Conservation (phyloP, 2,888 invertebrate genomes). For the Bimastos eiseni region DNA sequence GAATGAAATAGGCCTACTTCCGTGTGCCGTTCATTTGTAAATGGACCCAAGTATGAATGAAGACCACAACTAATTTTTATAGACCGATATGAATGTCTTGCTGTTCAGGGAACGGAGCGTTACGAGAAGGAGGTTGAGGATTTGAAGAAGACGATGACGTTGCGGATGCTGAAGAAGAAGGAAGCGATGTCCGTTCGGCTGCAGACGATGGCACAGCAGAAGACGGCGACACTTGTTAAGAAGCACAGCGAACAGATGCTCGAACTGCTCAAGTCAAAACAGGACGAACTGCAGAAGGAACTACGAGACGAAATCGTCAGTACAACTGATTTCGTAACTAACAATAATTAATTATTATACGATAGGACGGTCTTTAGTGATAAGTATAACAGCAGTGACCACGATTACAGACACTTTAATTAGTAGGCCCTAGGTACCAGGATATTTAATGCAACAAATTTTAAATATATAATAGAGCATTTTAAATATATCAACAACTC, state of each 20-base stretch:
- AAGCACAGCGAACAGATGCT: conserved; percentile 98
- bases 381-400: too few species aligned
- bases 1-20: too few species aligned
- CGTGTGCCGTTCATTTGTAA: not conserved
- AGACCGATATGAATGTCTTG: not conserved
- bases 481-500: too few species aligned
- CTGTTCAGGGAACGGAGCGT: conserved; percentile 26
- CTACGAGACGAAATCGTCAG: conserved; percentile 50
- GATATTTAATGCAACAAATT: too few species aligned
- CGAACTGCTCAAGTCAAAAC: conserved; percentile 88
- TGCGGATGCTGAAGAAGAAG: conserved; percentile 85
- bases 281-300: conserved; percentile 71
- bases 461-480: too few species aligned
- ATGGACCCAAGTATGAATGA: not conserved
- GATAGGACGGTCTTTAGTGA: too few species aligned
- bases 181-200: conserved; percentile 59
- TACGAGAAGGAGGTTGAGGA: conserved; percentile 90
- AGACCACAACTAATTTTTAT: not conserved
- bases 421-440: too few species aligned
- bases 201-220: conserved; percentile 67
- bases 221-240: conserved; percentile 92
- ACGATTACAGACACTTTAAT: too few species aligned
- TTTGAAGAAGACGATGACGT: conserved; percentile 88
- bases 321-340: too few species aligned
- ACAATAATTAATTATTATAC: too few species aligned